Evolutionary conservation across 2,888 invertebrate genomes (phyloP).

Genomic region (Tyria jacobaeae): DNA sequence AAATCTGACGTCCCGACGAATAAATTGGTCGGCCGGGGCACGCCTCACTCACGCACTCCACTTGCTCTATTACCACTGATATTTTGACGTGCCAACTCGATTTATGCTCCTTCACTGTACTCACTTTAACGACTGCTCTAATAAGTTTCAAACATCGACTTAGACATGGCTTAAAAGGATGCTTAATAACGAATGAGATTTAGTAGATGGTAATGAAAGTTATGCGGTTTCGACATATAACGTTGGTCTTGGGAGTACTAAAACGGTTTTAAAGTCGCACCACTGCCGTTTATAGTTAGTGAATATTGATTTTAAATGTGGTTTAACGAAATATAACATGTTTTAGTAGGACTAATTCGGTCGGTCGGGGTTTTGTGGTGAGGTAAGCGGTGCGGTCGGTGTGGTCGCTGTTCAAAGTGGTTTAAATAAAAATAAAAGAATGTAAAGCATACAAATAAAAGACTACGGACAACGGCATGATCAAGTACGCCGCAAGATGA

Average conservation of each 20-base stretch:
- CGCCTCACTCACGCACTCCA: slow-evolving; percentile 71
- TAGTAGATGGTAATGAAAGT: slow-evolving; percentile 54
- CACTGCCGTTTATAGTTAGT: slow-evolving; percentile 57
- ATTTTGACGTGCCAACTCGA: slow-evolving; percentile 76
- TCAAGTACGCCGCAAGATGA: slow-evolving; percentile 82
- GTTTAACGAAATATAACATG: slow-evolving; percentile 55
- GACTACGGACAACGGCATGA: slow-evolving; percentile 77
- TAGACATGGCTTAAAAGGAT: slow-evolving; percentile 56
- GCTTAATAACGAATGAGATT: slow-evolving; percentile 55
- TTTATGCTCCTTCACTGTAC: slow-evolving; percentile 58
- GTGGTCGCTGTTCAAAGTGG: slow-evolving; percentile 73
- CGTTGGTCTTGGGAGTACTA: slow-evolving; percentile 42
- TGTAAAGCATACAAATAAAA: slow-evolving; percentile 74
- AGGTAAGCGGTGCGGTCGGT: slow-evolving; percentile 73
- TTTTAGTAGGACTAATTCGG: slow-evolving; percentile 58
- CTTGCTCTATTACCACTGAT: slow-evolving; percentile 72
- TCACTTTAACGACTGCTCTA: slow-evolving; percentile 66
- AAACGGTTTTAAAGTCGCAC: slow-evolving; percentile 48
- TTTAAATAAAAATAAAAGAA: slow-evolving; percentile 69
- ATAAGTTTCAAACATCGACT: slow-evolving; percentile 64
- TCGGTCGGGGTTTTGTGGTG: slow-evolving; percentile 61
- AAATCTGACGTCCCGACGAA: slow-evolving; percentile 86
- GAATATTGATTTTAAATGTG: slow-evolving; percentile 68
- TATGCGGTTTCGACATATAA: slow-evolving; percentile 47
- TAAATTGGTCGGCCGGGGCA: slow-evolving; percentile 80